Evolutionary conservation across 2,113 vertebrate genomes (phyloP), one percentile per base, ranked within the genome.

Genomic region (Sander vitreus): DNA sequence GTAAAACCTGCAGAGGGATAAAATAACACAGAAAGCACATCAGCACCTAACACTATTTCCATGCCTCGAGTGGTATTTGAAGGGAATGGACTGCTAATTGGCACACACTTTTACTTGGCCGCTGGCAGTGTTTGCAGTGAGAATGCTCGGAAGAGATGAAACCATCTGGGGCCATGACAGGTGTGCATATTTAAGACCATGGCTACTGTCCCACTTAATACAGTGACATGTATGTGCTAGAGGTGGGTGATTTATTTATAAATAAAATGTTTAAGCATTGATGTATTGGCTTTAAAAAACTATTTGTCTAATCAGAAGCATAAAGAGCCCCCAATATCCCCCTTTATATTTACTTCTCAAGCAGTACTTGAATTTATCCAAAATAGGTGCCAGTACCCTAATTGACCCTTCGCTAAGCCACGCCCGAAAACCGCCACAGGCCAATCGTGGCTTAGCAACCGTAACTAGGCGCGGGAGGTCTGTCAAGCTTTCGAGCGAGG

Each of bases 1-100:
- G 98, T 76, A 99, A 96, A 13, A 99, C 98, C 98, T 99, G 77
- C 0, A 39, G 45, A 84, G 6, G 43, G 7, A 63, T 30, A 33
- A 74, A 57, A 30, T 2, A 16, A 76, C 25, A 74, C 19, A 83
- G 5, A 63, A 69, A 66, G 36, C 6, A 59, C n/a, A 64, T 84
- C 55, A 76, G 59, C 0, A 68, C 1, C 0, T 2, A 5, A 47
- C 18, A 82, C 2, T 43, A 14, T n/a, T 11, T 30, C 13, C 30
- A 18, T 27, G 11, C 4, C 3, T 36, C 12, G 1, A 51, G 2
- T 16, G 12, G 6, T 18, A 18, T 76, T 55, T 18, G 39, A 8
- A 23, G 16, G 23, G 33, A 58, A 54, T 6, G 9, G 58, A 16
- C 16, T 30, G 33, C 27, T 66, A 47, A 76, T 18, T 71, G 19